Conservation (phyloP, 64 coral and sea anemone genomes). For the Hydrozoanthus tunicans region DNA sequence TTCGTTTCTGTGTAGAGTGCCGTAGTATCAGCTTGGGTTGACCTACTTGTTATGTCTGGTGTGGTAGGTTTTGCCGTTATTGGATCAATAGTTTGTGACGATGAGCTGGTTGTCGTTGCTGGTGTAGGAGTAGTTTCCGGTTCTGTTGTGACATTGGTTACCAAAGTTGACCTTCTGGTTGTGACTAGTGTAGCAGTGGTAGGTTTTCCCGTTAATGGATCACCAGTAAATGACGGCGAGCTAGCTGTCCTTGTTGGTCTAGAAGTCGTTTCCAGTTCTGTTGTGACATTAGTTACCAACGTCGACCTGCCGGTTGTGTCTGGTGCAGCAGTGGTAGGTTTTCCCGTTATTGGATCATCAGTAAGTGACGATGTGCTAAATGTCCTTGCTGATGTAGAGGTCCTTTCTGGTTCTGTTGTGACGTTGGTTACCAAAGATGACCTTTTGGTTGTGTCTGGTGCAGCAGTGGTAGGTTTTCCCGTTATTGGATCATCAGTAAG, state of each 20-base stretch:
- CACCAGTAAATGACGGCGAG: neutral
- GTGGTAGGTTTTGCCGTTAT: neutral
- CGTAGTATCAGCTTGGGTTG: neutral
- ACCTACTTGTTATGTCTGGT: neutral
- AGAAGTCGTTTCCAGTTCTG: neutral
- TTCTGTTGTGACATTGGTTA: neutral
- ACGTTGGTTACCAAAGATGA: neutral
- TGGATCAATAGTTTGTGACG: neutral
- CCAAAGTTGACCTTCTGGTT: neutral
- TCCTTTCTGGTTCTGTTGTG: neutral
- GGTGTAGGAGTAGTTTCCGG: neutral
- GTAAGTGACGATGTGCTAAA: neutral
- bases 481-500: neutral
- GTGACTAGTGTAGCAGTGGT: neutral
- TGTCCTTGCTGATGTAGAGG: neutral
- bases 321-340: conserved; percentile 9
- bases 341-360: neutral
- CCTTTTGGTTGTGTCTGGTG: neutral
- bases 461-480: conserved; percentile 1
- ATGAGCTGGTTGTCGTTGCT: neutral
- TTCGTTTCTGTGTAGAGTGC: too few relatives aligned
- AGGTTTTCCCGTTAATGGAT: too few relatives aligned
- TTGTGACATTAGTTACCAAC: neutral
- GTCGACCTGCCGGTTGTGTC: neutral
- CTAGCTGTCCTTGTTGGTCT: neutral